phyloP scores from a whole-genome alignment of 2,888 invertebrate species.

The Oligia fasciuncula region DNA sequence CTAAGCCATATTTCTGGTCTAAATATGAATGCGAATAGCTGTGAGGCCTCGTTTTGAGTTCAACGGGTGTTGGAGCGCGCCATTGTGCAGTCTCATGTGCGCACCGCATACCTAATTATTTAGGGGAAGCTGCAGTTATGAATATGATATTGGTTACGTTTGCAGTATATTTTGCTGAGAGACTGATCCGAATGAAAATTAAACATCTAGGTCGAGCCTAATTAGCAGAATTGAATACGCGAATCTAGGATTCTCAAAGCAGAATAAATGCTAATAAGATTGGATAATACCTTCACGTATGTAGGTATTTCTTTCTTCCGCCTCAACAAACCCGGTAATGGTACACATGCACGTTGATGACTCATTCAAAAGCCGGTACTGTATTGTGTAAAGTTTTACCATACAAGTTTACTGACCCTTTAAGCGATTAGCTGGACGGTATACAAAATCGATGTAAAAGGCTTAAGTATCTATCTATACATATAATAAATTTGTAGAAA shows the following conservation, averaged over 20 bases:
- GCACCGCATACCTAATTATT: conserved; percentile 32
- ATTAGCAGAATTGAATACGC: conserved; percentile 2
- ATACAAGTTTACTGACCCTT: conserved; percentile 56
- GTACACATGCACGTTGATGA: conserved; percentile 39
- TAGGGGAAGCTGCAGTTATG: conserved; percentile 43
- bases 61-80: conserved; percentile 37
- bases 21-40: conserved; percentile 54
- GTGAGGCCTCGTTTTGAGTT: conserved; percentile 47
- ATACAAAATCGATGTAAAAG: conserved; percentile 24
- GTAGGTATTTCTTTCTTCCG: conserved; percentile 32
- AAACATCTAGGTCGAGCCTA: background rate
- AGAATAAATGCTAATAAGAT: conserved; percentile 37
- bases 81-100: conserved; percentile 31
- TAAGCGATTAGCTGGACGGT: conserved; percentile 43
- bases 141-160: conserved; percentile 4
- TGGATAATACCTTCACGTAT: conserved; percentile 26
- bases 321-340: conserved; percentile 26
- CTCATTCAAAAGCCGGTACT: conserved; percentile 41
- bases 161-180: conserved; percentile 2
- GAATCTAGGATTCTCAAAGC: conserved; percentile 22
- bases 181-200: background rate
- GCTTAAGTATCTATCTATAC: too few relatives aligned
- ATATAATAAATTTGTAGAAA: too few relatives aligned
- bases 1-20: conserved; percentile 62
- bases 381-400: conserved; percentile 48